phyloP scores from a whole-genome alignment of 2,113 vertebrate genomes.

The Axis porcinus region DNA sequence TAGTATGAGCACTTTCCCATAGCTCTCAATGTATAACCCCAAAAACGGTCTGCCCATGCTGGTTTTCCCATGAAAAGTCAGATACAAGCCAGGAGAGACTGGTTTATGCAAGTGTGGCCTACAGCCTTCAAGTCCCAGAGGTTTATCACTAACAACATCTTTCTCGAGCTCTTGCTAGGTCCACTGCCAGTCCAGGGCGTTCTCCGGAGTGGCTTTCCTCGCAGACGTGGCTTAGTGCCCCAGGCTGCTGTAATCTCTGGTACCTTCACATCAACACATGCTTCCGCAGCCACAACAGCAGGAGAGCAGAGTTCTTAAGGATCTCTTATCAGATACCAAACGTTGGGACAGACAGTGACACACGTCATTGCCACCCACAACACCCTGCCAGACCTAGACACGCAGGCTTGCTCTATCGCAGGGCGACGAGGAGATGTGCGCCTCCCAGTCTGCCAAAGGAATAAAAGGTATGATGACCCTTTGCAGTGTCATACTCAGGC shows the following conservation, averaged over 20 bases:
- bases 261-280: background rate
- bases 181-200: background rate
- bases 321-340: background rate
- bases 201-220: background rate
- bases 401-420: background rate
- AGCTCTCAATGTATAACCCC: background rate
- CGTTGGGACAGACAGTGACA: background rate
- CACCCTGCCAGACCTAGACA: background rate
- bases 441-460: background rate
- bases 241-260: background rate
- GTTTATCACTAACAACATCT: background rate
- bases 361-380: background rate
- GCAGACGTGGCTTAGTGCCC: background rate
- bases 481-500: background rate
- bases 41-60: background rate
- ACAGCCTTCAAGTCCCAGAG: background rate
- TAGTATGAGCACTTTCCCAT: background rate
- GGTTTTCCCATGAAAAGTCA: background rate
- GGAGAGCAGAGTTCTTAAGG: background rate
- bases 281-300: background rate
- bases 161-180: background rate
- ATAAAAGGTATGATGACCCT: background rate
- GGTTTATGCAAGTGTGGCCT: background rate
- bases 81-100: background rate
- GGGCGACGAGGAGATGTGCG: background rate